phyloP scores from a whole-genome alignment of 2,888 invertebrate genomes.

The Lepeophtheirus nordmannii region DNA sequence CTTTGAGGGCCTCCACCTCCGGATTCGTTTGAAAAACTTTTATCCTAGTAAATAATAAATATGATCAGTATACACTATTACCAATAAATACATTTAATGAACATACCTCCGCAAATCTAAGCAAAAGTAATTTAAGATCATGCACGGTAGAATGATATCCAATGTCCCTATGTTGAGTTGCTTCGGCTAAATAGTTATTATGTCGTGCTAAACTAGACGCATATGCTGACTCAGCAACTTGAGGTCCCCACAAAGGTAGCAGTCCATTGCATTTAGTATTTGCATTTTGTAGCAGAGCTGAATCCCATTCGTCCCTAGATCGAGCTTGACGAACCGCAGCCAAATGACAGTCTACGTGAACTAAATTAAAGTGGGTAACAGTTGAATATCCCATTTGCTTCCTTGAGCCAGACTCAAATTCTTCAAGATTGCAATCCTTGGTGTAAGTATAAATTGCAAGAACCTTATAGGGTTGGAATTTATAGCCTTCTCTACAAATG shows the following conservation, averaged over 20 bases:
- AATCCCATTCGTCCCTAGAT: slow-evolving; percentile 88
- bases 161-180: slow-evolving; percentile 32
- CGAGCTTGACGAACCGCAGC: slow-evolving; percentile 65
- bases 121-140: slow-evolving; percentile 72
- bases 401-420: slow-evolving; percentile 70
- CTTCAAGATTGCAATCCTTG: slow-evolving; percentile 82
- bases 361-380: slow-evolving; percentile 94
- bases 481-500: slow-evolving; percentile 93
- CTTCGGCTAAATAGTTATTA: slow-evolving; percentile 57
- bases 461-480: slow-evolving; percentile 69
- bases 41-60: slow-evolving; percentile 45
- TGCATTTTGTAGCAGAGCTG: slow-evolving; percentile 90
- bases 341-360: slow-evolving; percentile 95
- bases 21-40: slow-evolving; percentile 91
- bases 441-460: slow-evolving; percentile 93
- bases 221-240: slow-evolving; percentile 78
- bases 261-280: slow-evolving; percentile 94
- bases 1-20: slow-evolving; percentile 93
- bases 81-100: neutral
- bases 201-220: slow-evolving; percentile 83
- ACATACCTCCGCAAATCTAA: slow-evolving; percentile 52
- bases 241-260: slow-evolving; percentile 88
- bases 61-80: neutral
- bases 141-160: slow-evolving; percentile 54
- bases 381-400: slow-evolving; percentile 70